Evolutionary conservation across 1,140 invertebrate species (phyloP).

Genomic region (Periplaneta americana): DNA sequence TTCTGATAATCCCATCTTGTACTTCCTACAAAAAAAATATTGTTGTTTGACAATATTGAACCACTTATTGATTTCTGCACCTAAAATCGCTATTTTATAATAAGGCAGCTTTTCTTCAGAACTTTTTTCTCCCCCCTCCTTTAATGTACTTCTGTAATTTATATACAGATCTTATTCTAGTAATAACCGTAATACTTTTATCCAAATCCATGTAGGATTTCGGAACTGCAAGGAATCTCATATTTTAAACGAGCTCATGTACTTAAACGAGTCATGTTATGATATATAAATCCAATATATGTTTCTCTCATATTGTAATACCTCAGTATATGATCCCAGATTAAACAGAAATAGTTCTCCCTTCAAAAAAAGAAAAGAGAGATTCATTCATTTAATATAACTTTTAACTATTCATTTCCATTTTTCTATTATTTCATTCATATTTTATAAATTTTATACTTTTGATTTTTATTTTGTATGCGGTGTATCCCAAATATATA

Average conservation of each 20-base stretch:
- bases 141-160: too few species aligned
- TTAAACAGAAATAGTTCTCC: not conserved
- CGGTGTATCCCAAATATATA: not conserved
- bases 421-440: not conserved
- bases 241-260: too few species aligned
- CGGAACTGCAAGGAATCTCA: too few species aligned
- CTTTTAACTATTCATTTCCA: not conserved
- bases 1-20: not conserved
- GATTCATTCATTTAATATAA: not conserved
- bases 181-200: too few species aligned
- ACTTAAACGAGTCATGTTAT: too few species aligned
- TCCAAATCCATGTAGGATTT: too few species aligned
- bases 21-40: not conserved
- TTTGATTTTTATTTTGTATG: not conserved
- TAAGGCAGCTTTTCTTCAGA: not conserved
- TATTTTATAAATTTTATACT: not conserved
- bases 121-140: too few species aligned
- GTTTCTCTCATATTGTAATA: not conserved
- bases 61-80: not conserved
- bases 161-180: too few species aligned
- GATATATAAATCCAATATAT: too few species aligned
- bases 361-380: too few species aligned
- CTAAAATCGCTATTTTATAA: not conserved
- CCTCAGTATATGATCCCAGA: not conserved
- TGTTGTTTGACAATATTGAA: not conserved